These are phyloP conservation scores for Lampris megalopsis DNA, from an alignment of 2,113 vertebrate genomes.

Conservation along the genomic window DNA sequence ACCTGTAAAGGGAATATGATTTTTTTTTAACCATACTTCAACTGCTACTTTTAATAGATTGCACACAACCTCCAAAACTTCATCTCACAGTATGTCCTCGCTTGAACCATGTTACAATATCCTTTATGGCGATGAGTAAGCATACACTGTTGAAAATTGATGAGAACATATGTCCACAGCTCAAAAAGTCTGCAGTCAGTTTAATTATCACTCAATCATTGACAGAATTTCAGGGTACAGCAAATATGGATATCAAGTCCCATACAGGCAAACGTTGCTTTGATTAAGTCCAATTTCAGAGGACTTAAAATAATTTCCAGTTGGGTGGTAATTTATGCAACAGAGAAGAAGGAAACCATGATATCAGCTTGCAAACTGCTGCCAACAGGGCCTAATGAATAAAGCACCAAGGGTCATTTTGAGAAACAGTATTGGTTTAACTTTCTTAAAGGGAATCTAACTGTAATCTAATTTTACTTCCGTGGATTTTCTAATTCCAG, in stretches of 20 bases:
- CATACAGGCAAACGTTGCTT: slow-evolving; percentile 7
- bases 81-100: too few relatives aligned
- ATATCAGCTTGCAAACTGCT: slow-evolving; percentile 5
- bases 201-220: slow-evolving; percentile 12
- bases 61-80: neutral
- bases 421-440: too few relatives aligned
- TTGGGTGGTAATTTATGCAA: slow-evolving; percentile 37
- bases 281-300: slow-evolving; percentile 44
- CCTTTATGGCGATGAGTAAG: too few relatives aligned
- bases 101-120: too few relatives aligned
- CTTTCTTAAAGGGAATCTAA: too few relatives aligned
- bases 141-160: too few relatives aligned
- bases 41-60: too few relatives aligned
- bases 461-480: too few relatives aligned
- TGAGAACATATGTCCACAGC: neutral
- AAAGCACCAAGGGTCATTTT: slow-evolving; percentile 20
- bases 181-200: slow-evolving; percentile 9
- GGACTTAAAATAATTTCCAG: slow-evolving; percentile 14
- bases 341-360: slow-evolving; percentile 6
- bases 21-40: too few relatives aligned
- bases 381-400: neutral
- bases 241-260: slow-evolving; percentile 16
- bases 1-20: too few relatives aligned
- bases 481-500: too few relatives aligned
- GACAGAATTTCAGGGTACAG: too few relatives aligned